Conservation (phyloP, 2,797 vertebrate species). For the Arctocebus calabarensis region DNA sequence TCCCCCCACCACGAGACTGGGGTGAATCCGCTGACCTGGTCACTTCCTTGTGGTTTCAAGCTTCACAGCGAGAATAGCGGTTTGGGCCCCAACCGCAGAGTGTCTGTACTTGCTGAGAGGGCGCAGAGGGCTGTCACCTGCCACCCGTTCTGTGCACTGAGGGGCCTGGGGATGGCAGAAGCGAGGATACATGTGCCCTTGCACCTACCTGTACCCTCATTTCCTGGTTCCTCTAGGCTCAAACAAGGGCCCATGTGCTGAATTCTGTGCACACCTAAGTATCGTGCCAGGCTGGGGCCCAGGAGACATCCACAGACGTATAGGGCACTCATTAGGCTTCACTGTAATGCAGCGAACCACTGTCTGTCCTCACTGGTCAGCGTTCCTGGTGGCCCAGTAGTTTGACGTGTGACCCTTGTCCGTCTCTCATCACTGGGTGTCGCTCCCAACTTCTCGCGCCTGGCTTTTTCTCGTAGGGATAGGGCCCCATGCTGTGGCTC, state of each 20-base stretch:
- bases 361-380: background rate
- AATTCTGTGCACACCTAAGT: accelerated
- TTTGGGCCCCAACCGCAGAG: background rate
- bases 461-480: background rate
- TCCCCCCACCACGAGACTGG: too few relatives aligned
- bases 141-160: too few relatives aligned
- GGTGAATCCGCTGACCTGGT: accelerated
- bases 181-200: background rate
- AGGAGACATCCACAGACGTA: accelerated
- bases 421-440: too few relatives aligned
- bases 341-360: accelerated
- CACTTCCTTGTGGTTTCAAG: background rate
- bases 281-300: background rate
- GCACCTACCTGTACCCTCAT: accelerated
- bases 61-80: too few relatives aligned
- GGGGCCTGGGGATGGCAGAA: accelerated
- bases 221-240: background rate
- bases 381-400: too few relatives aligned
- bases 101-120: background rate
- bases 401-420: background rate
- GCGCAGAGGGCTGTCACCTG: background rate
- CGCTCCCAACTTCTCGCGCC: accelerated
- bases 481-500: accelerated
- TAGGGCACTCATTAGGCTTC: accelerated
- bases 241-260: accelerated